Percentiles rank a stretch among this genome's conserved stretches.
These are phyloP conservation scores for Scaptomyza pallida DNA, from an alignment of 1,140 invertebrate genomes.

Conservation along the genomic window DNA sequence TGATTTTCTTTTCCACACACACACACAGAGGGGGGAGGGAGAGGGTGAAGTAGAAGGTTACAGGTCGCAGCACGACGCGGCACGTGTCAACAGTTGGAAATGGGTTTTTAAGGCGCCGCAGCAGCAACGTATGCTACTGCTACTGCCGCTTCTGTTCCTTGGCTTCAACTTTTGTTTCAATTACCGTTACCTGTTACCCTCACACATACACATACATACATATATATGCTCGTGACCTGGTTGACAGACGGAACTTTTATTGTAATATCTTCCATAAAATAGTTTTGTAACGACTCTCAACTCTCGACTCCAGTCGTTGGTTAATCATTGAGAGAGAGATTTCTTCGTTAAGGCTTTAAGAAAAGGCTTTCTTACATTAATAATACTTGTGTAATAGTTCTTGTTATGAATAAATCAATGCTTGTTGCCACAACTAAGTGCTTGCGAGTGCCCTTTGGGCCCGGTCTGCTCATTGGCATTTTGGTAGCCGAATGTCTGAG, in stretches of 20 bases:
- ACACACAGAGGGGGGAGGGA: conserved; percentile 1
- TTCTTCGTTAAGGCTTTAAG: too few species aligned
- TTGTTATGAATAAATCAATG: conserved; percentile 51
- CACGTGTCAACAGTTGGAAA: conserved; percentile 81
- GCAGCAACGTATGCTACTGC: conserved; percentile 46
- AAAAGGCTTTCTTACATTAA: conserved; percentile 25
- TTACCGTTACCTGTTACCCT: conserved; percentile 75
- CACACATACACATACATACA: not conserved
- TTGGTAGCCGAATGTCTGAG: conserved; percentile 5
- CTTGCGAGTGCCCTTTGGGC: conserved; percentile 41
- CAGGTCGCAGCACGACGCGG: conserved; percentile 66
- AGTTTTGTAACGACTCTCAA: too few species aligned
- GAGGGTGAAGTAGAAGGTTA: conserved; percentile 6
- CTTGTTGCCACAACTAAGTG: conserved; percentile 49
- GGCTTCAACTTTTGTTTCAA: conserved; percentile 78
- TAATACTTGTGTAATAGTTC: conserved; percentile 42
- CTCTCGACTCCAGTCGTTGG: too few species aligned
- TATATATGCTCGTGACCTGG: conserved; percentile 20
- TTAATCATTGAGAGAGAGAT: too few species aligned
- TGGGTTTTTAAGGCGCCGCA: conserved; percentile 79
- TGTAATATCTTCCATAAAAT: not conserved
- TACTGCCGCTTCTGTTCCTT: conserved; percentile 66
- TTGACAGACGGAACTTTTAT: conserved; percentile 20
- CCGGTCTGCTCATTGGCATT: conserved; percentile 40
- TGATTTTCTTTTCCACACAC: conserved; percentile 60